phyloP scores from a whole-genome alignment of 2,888 invertebrate species.

The Caenorhabditis becei region DNA sequence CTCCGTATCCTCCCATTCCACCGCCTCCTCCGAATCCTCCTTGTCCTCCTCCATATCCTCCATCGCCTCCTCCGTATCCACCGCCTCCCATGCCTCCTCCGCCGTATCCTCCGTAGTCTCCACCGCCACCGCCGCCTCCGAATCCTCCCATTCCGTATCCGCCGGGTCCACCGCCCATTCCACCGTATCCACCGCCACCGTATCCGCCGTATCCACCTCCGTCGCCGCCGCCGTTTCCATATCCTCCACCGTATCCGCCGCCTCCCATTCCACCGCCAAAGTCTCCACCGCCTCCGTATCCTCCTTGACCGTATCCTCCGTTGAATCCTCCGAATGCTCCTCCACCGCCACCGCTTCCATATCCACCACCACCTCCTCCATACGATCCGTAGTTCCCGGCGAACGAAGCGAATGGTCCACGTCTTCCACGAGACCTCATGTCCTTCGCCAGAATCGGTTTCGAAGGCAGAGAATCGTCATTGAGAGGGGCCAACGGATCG shows the following conservation, averaged over 20 bases:
- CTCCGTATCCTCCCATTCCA: conserved; percentile 45
- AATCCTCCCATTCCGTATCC: conserved; percentile 62
- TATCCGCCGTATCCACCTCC: conserved; percentile 53
- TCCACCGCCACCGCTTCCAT: conserved; percentile 32
- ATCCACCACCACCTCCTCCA: conserved; percentile 49
- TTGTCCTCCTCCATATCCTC: conserved; percentile 46
- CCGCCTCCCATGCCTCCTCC: conserved; percentile 25
- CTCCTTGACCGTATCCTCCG: conserved; percentile 60
- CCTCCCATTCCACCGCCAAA: conserved; percentile 30
- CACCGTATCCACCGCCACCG: conserved; percentile 61
- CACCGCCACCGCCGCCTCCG: conserved; percentile 51
- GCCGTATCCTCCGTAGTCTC: conserved; percentile 40
- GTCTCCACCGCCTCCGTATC: conserved; percentile 42
- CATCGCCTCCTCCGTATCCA: conserved; percentile 34
- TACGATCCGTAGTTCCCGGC: conserved; percentile 52
- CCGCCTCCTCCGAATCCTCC: conserved; percentile 47
- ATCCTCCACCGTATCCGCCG: conserved; percentile 31
- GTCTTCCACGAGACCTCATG: conserved; percentile 44
- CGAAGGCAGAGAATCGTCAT: conserved; percentile 27
- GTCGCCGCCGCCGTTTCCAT: conserved; percentile 27
- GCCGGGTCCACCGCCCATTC: conserved; percentile 61
- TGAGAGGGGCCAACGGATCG: conserved; percentile 34
- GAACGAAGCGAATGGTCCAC: conserved; percentile 45
- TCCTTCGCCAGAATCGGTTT: conserved; percentile 54
- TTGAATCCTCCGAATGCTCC: conserved; percentile 60